Evolutionary conservation across 2,888 invertebrate species (phyloP).

Genomic region (Coelopa pilipes): DNA sequence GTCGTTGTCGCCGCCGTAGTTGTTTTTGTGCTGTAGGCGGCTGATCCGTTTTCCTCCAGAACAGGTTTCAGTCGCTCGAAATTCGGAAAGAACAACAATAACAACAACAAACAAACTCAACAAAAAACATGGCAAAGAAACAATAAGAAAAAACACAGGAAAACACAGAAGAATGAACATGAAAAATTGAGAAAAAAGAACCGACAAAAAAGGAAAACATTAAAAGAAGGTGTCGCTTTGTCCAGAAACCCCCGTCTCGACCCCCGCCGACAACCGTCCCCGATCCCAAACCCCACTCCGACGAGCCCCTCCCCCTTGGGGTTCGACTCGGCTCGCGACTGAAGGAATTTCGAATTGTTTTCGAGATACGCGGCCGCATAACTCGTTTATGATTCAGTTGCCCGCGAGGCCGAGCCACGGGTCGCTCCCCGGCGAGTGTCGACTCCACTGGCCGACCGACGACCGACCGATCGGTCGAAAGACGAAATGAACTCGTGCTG

Average conservation of each 20-base stretch:
- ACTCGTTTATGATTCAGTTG: slow-evolving; percentile 35
- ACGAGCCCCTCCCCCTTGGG: background rate
- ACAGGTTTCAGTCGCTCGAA: slow-evolving; percentile 28
- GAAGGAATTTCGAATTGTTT: slow-evolving; percentile 14
- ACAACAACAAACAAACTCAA: too few relatives aligned
- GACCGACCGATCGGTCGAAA: background rate
- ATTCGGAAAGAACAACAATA: too few relatives aligned
- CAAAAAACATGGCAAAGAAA: too few relatives aligned
- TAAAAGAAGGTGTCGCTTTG: slow-evolving; percentile 32
- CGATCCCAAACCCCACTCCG: background rate
- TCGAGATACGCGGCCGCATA: slow-evolving; percentile 14
- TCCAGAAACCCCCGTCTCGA: slow-evolving; percentile 1
- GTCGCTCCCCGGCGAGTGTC: background rate
- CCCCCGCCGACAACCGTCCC: background rate
- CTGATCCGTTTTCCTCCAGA: slow-evolving; percentile 37
- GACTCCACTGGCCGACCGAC: background rate
- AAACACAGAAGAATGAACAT: background rate
- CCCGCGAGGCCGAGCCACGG: background rate
- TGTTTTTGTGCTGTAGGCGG: slow-evolving; percentile 39
- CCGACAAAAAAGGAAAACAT: slow-evolving; percentile 3
- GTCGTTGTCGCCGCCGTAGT: slow-evolving; percentile 28
- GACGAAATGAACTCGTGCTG: slow-evolving; percentile 13
- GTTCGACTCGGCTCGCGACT: slow-evolving; percentile 3
- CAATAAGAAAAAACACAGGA: background rate
- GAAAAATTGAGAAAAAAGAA: too few relatives aligned